phyloP scores from a whole-genome alignment of 2,888 invertebrate genomes.

The Diarsia mendica region DNA sequence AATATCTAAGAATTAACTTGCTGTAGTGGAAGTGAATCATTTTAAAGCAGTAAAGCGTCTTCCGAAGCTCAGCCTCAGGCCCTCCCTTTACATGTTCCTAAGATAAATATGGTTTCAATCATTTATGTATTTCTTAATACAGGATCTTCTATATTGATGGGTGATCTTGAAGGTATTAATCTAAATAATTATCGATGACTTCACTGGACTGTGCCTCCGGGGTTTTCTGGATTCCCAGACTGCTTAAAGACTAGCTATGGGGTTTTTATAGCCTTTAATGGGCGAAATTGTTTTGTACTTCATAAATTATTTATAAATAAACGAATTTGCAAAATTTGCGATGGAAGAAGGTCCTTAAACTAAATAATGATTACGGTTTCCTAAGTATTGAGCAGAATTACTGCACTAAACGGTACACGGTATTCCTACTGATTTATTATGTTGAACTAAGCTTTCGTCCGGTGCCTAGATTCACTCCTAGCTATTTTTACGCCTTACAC shows the following conservation, averaged over 20 bases:
- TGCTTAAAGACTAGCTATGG: neutral
- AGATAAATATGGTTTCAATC: slow-evolving; percentile 31
- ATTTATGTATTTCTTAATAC: slow-evolving; percentile 26
- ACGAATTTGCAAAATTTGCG: neutral
- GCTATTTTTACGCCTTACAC: slow-evolving; percentile 49
- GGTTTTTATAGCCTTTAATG: neutral
- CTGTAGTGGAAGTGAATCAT: slow-evolving; percentile 31
- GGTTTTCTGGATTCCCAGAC: slow-evolving; percentile 1
- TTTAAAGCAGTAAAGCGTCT: slow-evolving; percentile 31
- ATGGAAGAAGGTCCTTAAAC: neutral
- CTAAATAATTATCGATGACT: slow-evolving; percentile 32
- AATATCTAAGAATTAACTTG: slow-evolving; percentile 31
- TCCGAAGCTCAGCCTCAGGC: slow-evolving; percentile 29
- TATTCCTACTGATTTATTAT: slow-evolving; percentile 19
- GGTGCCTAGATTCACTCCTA: slow-evolving; percentile 9
- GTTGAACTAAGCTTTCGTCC: slow-evolving; percentile 29
- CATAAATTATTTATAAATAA: neutral
- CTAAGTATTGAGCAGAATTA: neutral
- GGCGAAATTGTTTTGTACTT: neutral
- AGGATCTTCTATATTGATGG: slow-evolving; percentile 32
- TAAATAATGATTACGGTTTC: neutral
- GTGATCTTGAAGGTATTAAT: slow-evolving; percentile 21
- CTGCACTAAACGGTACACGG: neutral
- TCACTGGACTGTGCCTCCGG: slow-evolving; percentile 1
- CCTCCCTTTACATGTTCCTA: slow-evolving; percentile 50